Base-by-base conservation (phyloP, 2,888 invertebrate genomes). In the Pycnomerus fuliginosus region DNA sequence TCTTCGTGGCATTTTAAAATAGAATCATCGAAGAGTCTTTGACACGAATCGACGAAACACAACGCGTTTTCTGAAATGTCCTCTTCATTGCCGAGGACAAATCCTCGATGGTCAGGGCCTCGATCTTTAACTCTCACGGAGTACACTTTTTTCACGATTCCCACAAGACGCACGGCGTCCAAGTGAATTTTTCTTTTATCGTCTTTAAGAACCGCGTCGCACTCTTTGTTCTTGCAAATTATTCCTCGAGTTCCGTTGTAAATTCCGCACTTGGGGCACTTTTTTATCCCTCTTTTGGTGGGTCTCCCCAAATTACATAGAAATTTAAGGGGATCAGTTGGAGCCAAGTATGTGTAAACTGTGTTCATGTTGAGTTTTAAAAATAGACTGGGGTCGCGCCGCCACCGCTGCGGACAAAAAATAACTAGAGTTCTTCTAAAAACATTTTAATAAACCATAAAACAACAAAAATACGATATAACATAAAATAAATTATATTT, bases 161-260 rank as follows among this genome's bases (percentile, higher is more conserved):
- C 76, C 1, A 84, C 84, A 20, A 89, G 73, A 62, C 80, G 80
- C 35, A 83, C 81, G 10, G 84, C 82, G 56, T 85, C 84, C 1
- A 80, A 77, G 16, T 79, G 78, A 3, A 76, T 69, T 67, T 74
- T 80, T 60, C 71, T 72, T 63, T 75, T 78, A 55, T 74, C 78
- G 63, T 80, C 79, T 64, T 82, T 82, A 58, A 85, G 83, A 1
- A 83, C 77, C 10, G 77, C 80, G 65, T 80, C 79, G 65, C 87
- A 87, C 8, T 75, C 70, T 64, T 82, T 82, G 64, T 86, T 87
- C 67, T 86, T 86, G 64, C 87, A 87, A 50, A 78, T 78, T 13
- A 80, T 73, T n/a, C 86, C 84, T 37, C 88, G 74, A 1, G 85
- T 86, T 2, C 89, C 89, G 69, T 87, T 90, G 49, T 80, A 80